Evolutionary conservation across 1,140 invertebrate genomes (phyloP).

Genomic region (Octopus sinensis): DNA sequence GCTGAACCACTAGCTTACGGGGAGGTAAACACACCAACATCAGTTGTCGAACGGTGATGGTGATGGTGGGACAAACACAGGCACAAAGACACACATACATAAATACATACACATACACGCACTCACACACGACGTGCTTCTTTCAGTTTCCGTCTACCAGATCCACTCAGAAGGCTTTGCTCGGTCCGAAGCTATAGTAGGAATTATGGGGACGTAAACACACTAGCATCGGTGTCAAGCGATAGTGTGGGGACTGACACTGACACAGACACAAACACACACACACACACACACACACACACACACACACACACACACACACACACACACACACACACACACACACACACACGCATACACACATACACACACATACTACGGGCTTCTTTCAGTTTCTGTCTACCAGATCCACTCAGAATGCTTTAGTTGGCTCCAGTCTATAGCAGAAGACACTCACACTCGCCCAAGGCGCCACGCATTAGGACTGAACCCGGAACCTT

Average conservation of each 20-base stretch:
- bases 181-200: neutral
- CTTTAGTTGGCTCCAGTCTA: neutral
- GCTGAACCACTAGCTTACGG: too few relatives aligned
- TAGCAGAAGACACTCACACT: neutral
- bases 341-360: neutral
- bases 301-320: neutral
- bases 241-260: neutral
- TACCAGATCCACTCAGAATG: neutral
- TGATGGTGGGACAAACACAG: too few relatives aligned
- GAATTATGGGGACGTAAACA: neutral
- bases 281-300: neutral
- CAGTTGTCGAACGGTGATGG: too few relatives aligned
- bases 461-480: neutral
- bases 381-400: neutral
- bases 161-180: neutral
- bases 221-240: neutral
- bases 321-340: neutral
- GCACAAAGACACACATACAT: too few relatives aligned
- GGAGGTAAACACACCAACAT: too few relatives aligned
- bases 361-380: neutral
- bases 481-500: neutral
- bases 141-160: neutral
- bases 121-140: neutral
- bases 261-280: neutral
- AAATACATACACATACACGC: neutral